Base-by-base conservation (phyloP, 2,113 vertebrate species). In the Grammomys surdaster region DNA sequence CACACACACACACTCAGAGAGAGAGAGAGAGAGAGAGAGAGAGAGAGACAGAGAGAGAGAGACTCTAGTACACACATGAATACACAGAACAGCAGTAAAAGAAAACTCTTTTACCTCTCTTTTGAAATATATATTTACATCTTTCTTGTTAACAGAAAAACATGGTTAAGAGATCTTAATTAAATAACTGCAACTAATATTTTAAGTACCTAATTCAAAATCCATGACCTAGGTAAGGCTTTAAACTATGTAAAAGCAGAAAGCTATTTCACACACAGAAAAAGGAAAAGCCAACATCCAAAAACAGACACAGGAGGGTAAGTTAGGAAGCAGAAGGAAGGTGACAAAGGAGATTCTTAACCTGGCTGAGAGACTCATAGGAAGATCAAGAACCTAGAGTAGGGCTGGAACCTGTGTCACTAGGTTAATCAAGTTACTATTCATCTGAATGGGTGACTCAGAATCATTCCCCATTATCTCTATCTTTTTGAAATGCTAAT, bases 401-500 rank as follows among this genome's bases (percentile, higher is more conserved):
- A 31, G 22, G 76, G 36, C 54, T 58, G 82, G 43, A 56, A 88
- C 95, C 93, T 31, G 40, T 94, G 93, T 95, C 84, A 75, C 87
- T 88, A 86, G 91, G 56, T 70, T 94, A 94, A 88, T 93, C 69
- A 91, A 75, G 65, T 87, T 96, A 87, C 82, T 94, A 80, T 60
- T 93, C 63, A 87, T 4, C 20, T 10, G 20, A 88, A 56, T 13
- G 0, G 22, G 43, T 96, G 97, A 97, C 70, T 95, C 92, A 46
- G 72, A 91, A 75, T 60, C 93, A 76, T 90, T 48, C 48, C 17
- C 46, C 85, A 56, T 70, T 94, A 70, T 96, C 91, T 95, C 46
- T 40, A 36, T 24, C 81, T 72, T 84, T 94, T 95, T 95, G 91
- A 96, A 95, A 96, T 89, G 89, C 58, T 95, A 97, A 96, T 94